Percentiles rank a stretch among this genome's conserved stretches.
Evolutionary conservation across 30 jellyfish, hydroid and myxozoan species (phyloP).

Genomic region (Hydractinia symbiolongicarpus): DNA sequence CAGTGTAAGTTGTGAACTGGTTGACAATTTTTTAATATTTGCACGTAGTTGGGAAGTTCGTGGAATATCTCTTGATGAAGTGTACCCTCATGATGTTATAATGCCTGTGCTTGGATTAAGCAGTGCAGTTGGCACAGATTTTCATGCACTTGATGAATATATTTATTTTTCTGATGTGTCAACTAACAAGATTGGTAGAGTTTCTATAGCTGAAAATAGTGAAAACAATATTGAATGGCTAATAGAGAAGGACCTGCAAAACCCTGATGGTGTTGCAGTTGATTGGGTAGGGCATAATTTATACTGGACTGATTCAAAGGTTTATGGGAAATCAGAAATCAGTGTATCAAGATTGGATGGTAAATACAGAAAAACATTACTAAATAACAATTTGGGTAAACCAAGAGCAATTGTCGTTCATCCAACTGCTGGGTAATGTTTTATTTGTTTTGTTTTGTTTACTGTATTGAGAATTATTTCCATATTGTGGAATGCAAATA

Average conservation of each 20-base stretch:
- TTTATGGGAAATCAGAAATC: slow-evolving; percentile 57
- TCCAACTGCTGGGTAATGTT: slow-evolving; percentile 81
- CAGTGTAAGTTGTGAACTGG: slow-evolving; percentile 39
- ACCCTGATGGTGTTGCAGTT: slow-evolving; percentile 91
- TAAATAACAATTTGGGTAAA: slow-evolving; percentile 44
- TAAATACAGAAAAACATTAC: slow-evolving; percentile 32
- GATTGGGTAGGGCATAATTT: slow-evolving; percentile 90
- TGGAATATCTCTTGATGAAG: slow-evolving; percentile 56
- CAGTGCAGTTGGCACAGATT: slow-evolving; percentile 89
- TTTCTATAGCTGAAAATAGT: slow-evolving; percentile 36
- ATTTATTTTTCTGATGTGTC: slow-evolving; percentile 66
- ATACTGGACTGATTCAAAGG: slow-evolving; percentile 71
- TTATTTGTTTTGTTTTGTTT: background rate
- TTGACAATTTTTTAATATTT: slow-evolving; percentile 46
- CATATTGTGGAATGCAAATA: too few species aligned
- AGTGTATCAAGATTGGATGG: slow-evolving; percentile 71
- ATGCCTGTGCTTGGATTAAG: slow-evolving; percentile 76
- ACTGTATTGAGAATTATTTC: too few species aligned
- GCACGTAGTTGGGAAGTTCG: slow-evolving; percentile 95
- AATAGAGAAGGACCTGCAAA: slow-evolving; percentile 40
- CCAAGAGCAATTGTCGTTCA: slow-evolving; percentile 92
- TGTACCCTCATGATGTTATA: slow-evolving; percentile 47
- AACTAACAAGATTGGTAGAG: slow-evolving; percentile 74
- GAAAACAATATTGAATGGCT: slow-evolving; percentile 42
- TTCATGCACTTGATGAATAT: slow-evolving; percentile 55